Evolutionary conservation across 2,888 invertebrate species (phyloP), one percentile per base, ranked within the genome.

Genomic region (Agrochola lychnidis): DNA sequence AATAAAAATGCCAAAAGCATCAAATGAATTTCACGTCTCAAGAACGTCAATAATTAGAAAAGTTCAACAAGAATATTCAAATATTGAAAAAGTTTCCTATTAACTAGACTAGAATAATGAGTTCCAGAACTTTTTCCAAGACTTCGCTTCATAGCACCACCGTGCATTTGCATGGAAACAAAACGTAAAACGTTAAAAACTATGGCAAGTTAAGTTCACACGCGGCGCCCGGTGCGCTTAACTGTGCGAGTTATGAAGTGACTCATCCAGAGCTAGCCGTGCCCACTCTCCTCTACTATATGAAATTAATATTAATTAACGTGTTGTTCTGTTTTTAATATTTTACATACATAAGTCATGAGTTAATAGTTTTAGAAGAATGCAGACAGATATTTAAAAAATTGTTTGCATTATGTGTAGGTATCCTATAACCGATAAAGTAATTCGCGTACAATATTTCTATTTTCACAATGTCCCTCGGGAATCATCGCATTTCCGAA

Each of bases 31-130:
- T 61, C 62, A 62, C 25, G 57, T 53, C 51, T 53, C 42, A 69
- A 53, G 69, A 82, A 72, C 48, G 48, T n/a, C 79, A 79, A 70
- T 79, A 70, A 82, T 79, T 68, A 79, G 16, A 68, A 79, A 82
- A 82, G 62, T 79, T 73, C 12, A 64, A 48, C 30, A 57, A 70
- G 48, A 71, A 78, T 69, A 72, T 79, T 79, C 53, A 70, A 81
- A 78, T 67, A 79, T 72, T 76, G 48, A 63, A 76, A 79, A 82
- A 79, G n/a, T 79, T 79, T 75, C 62, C 48, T 42, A 48, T 69
- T 19, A 74, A 70, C 71, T 57, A 62, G 56, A 67, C 70, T 70
- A 76, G 78, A 67, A 78, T 70, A 72, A 70, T 73, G 36, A 71
- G 61, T 75, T 74, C 1, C 1, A 45, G 14, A 80, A 71, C 53